Evolutionary conservation across 2,113 vertebrate species (phyloP).

Genomic region (Aviceda subcristata): DNA sequence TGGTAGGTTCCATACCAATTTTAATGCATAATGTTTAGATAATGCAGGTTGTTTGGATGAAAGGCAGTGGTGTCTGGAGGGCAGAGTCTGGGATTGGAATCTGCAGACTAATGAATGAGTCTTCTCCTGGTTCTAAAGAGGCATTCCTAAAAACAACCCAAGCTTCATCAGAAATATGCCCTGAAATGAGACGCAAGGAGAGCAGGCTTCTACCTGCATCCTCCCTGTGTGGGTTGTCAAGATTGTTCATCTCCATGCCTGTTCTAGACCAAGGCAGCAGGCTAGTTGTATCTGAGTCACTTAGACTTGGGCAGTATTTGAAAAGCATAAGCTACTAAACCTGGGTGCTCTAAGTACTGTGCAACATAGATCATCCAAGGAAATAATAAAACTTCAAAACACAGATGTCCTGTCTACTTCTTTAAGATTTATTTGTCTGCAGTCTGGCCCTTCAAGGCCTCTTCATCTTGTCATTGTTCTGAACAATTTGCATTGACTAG

Average conservation of each 20-base stretch:
- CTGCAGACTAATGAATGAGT: not conserved
- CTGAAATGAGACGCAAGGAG: not conserved
- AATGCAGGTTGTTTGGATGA: not conserved
- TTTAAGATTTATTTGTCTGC: conserved; percentile 49
- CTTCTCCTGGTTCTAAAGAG: not conserved
- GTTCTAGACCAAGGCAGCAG: not conserved
- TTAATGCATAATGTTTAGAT: not conserved
- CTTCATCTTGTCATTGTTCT: conserved; percentile 14
- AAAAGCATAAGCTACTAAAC: not conserved
- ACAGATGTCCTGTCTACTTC: conserved; percentile 22
- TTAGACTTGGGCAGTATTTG: not conserved
- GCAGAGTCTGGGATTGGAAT: not conserved
- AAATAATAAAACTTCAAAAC: conserved; percentile 36
- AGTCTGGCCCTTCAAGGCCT: conserved; percentile 30
- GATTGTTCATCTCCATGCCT: not conserved
- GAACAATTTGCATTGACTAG: not conserved
- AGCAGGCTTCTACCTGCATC: not conserved
- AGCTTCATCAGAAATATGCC: not conserved
- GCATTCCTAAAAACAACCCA: not conserved
- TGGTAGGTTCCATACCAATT: not conserved
- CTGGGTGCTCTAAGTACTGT: not conserved
- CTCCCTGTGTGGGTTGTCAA: not conserved
- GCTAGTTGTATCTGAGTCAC: not conserved
- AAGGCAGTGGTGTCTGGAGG: conserved; percentile 12
- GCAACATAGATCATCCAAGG: not conserved